Evolutionary conservation across 1,140 invertebrate species (phyloP), one percentile per base, ranked within the genome.

Genomic region (Zaprionus tsacasi): DNA sequence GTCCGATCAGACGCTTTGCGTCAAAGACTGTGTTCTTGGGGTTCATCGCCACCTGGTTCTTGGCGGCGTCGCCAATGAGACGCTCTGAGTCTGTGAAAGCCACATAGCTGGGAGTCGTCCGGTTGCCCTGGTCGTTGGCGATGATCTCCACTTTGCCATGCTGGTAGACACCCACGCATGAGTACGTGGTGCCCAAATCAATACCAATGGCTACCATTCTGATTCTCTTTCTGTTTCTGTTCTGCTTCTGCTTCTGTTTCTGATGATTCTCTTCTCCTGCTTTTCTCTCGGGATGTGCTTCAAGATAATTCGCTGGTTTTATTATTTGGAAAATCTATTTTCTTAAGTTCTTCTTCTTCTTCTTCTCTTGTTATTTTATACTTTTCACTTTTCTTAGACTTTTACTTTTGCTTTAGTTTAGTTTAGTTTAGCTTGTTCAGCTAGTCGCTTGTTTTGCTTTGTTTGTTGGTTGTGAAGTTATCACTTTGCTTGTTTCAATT

Each of bases 61-160:
- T 96, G 78, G 98, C 98, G 59, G 98, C 97, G 95, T 99, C 98
- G 61, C 98, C 98, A 92, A 99, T 98, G 66, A 99, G 95, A 92
- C 98, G 96, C 93, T 99, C 98, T 1, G 96, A 98, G 91, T 99
- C 98, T 60, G 97, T 99, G 94, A 99, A 99, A 36, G 98, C 98
- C 21, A 99, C 98, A 94, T 99, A 99, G 75, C 96, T 97, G 25
- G 98, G 98, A 56, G 98, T 99, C 21, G 98, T 99, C 78, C 98
- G 94, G 93, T 99, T 99, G 86, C 98, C 98, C 93, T 98, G 97
- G 92, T 98, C 97, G 93, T 98, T 98, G 82, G 97, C 97, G 82
- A 98, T 98, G 83, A 98, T 98, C 93, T 98, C 97, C 65, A 98
- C 96, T 93, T 97, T 97, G 55, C 97, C 97, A 87, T 98, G 94